Evolutionary conservation across 2,888 invertebrate species (phyloP).

Genomic region (Syrista parreyssii): DNA sequence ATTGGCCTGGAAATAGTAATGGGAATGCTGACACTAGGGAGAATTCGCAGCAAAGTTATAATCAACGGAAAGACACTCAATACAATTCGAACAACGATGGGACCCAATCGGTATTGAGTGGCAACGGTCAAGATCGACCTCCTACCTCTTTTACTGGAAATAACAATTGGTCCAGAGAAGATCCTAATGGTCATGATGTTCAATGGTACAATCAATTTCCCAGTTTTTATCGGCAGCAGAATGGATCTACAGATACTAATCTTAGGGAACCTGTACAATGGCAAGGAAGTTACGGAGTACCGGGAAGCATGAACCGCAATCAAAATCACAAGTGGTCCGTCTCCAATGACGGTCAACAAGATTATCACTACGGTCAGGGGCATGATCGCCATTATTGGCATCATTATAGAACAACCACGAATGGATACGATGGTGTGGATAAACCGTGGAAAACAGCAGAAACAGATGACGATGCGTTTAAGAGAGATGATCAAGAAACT

Average conservation of each 20-base stretch:
- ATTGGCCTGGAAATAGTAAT: background rate
- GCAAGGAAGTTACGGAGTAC: background rate
- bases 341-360: background rate
- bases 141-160: background rate
- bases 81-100: background rate
- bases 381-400: background rate
- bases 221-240: background rate
- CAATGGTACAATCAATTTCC: background rate
- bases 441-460: background rate
- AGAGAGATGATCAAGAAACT: background rate
- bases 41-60: background rate
- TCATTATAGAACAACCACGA: background rate
- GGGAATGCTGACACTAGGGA: background rate
- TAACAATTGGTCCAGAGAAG: background rate
- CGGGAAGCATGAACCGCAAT: background rate
- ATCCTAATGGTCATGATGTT: background rate
- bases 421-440: background rate
- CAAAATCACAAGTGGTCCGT: background rate
- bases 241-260: background rate
- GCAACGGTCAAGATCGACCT: background rate
- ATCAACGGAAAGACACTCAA: conserved; percentile 5
- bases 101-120: background rate
- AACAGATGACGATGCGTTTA: background rate
- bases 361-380: background rate
- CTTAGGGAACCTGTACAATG: background rate